Base-by-base conservation (phyloP, 23 tunicate species). In the Halocynthia roretzi region DNA sequence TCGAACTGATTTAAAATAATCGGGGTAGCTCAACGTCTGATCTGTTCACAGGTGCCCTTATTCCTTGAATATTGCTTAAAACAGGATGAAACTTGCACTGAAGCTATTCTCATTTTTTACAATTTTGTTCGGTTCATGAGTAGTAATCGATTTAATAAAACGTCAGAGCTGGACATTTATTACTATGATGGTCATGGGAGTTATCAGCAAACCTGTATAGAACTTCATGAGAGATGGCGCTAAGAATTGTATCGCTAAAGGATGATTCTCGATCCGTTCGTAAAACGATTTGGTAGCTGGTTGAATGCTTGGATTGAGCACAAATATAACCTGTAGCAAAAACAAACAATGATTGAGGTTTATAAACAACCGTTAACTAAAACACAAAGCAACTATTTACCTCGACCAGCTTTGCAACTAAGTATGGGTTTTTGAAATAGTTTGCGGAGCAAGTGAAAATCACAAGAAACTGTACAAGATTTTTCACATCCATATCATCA, bases 321-420 rank as follows among this genome's bases (percentile, higher is more conserved):
- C 87, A 75, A 74, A 74, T 11, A 65, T 65, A 65, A 65, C 70
- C 70, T 65, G 9, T 8, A 65, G 31, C 22, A 9, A 65, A 14
- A 58, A 1, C 17, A 15, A 58, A 58, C 63, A 58, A 58, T 58
- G 17, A 58, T 15, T 58, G 1, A 58, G 17, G 17, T 4, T 14
- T 14, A 58, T 58, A 58, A 58, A 58, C 15, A 58, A 58, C 15
- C 15, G n/a, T 58, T 15, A 58, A 14, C 2, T 10, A 65, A 40
- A 65, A 15, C 22, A 65, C 22, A 65, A 10, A 65, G 31, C 31
- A 65, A 80, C 75, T 50, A 86, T 17, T 51, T 10, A 93, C 87
- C 73, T 93, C 98, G 14, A 93, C 87, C 12, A 93, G 82, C 56
- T 93, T 93, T 54, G 98, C 93, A 60, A 93, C 98, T 7, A 93